phyloP scores from a whole-genome alignment of 2,113 vertebrate genomes.

The Atherinomorus stipes region DNA sequence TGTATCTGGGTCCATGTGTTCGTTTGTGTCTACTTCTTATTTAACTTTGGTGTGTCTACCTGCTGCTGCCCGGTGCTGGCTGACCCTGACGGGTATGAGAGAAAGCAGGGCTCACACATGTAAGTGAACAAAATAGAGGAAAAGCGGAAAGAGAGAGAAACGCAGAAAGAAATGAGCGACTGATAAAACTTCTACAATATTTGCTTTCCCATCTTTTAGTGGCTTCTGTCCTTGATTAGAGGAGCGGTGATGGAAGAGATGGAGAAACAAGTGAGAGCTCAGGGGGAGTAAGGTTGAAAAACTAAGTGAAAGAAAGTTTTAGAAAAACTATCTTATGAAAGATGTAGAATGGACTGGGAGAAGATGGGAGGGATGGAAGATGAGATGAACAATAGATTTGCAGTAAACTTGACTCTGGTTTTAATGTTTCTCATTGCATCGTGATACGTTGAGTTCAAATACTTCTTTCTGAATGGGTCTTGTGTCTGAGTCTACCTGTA shows the following conservation, averaged over 20 bases:
- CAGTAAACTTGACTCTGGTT: neutral
- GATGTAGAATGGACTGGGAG: constrained; percentile 17
- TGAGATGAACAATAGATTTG: neutral
- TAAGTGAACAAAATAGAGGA: constrained; percentile 37
- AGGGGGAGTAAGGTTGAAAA: constrained; percentile 41
- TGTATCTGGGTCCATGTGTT: constrained; percentile 9
- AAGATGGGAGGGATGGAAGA: constrained; percentile 12
- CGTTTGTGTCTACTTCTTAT: constrained; percentile 55
- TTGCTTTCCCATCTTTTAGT: constrained; percentile 27
- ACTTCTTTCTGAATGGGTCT: constrained; percentile 10
- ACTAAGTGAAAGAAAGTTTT: constrained; percentile 52
- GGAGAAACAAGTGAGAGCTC: constrained; percentile 31
- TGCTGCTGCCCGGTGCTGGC: constrained; percentile 45
- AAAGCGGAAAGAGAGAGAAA: constrained; percentile 18
- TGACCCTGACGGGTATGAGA: constrained; percentile 42
- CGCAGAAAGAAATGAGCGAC: constrained; percentile 29
- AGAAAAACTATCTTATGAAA: constrained; percentile 38
- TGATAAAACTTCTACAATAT: constrained; percentile 4
- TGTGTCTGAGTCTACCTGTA: constrained; percentile 19
- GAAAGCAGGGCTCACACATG: constrained; percentile 40
- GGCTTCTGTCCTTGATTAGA: constrained; percentile 58
- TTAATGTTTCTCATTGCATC: neutral
- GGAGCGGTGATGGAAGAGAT: constrained; percentile 49
- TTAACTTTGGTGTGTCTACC: constrained; percentile 55
- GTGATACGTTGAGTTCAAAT: constrained; percentile 36